Evolutionary conservation across 1,140 invertebrate species (phyloP), one percentile per base, ranked within the genome.

Genomic region (Trinorchestia longiramus): DNA sequence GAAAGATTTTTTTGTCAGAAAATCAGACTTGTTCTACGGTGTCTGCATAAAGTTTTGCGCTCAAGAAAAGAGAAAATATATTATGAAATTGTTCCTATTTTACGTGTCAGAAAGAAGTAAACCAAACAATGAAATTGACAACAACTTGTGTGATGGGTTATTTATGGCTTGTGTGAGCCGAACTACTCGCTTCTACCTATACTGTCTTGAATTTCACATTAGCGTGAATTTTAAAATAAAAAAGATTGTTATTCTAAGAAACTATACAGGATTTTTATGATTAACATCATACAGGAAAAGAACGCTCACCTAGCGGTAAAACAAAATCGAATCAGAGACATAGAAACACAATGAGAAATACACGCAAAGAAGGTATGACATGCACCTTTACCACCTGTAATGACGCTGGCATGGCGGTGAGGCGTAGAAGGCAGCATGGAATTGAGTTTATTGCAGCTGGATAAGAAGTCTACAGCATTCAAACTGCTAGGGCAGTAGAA

Each of bases 301-400:
- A 36, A 77, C 62, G 36, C 28, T 77, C 6, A 53, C 19, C 47
- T 53, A 53, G 47, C 47, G 19, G 47, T 19, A 53, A 19, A 53
- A n/a, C 47, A 15, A 77, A 77, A 36, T 77, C 62, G 28, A 36
- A 77, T 23, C 62, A 28, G 62, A 77, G 28, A 77, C 62, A 36
- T 15, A 36, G 15, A 36, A 11, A 3, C 28, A 77, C 11, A 77
- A 36, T 36, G 11, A 77, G 62, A 77, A 77, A 77, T 36, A 15
- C 1, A 77, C 1, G 62, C 15, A 3, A 77, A 77, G 15, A 36
- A 77, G 62, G 62, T 23, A 36, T 23, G 62, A 36, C 62, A 77
- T 77, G 62, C 62, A 77, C 62, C 62, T 77, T 77, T 77, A 77
- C 62, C 62, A 77, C 62, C 62, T 77, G 62, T 77, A 77, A 77